phyloP scores from a whole-genome alignment of 2,888 invertebrate genomes.

The Drosophila mimetica region DNA sequence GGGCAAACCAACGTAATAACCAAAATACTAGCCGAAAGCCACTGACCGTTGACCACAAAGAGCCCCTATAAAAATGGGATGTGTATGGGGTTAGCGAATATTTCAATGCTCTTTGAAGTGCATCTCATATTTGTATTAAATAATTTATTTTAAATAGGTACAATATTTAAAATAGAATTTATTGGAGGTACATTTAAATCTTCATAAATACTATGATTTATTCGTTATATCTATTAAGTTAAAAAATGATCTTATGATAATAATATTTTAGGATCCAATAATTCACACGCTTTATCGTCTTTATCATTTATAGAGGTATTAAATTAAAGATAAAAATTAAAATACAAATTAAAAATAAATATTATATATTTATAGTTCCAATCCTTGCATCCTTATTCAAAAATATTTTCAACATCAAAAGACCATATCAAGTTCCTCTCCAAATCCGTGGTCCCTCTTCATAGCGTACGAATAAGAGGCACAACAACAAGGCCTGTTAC shows the following conservation, averaged over 20 bases:
- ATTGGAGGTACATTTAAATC: no score
- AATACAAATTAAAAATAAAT: no score
- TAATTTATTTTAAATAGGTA: neutral
- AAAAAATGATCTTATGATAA: no score
- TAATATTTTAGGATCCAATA: no score
- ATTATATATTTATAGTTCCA: no score
- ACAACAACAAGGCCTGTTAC: slow-evolving; percentile 66
- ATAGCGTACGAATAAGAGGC: slow-evolving; percentile 7
- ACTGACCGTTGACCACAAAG: slow-evolving; percentile 66
- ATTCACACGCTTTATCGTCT: no score
- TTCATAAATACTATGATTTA: no score
- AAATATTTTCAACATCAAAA: neutral
- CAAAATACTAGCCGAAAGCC: slow-evolving; percentile 44
- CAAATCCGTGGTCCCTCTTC: neutral
- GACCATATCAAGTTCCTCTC: neutral
- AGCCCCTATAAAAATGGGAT: slow-evolving; percentile 13
- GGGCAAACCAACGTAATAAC: slow-evolving; percentile 29
- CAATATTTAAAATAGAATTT: no score
- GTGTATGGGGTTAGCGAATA: neutral
- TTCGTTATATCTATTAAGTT: no score
- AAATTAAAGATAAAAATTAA: no score
- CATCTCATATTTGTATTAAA: no score
- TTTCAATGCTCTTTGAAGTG: slow-evolving; percentile 9
- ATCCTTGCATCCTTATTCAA: neutral
- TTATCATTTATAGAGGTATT: no score